Evolutionary conservation across 30 jellyfish, hydroid and myxozoan species (phyloP).

Genomic region (Cassiopea andromeda): DNA sequence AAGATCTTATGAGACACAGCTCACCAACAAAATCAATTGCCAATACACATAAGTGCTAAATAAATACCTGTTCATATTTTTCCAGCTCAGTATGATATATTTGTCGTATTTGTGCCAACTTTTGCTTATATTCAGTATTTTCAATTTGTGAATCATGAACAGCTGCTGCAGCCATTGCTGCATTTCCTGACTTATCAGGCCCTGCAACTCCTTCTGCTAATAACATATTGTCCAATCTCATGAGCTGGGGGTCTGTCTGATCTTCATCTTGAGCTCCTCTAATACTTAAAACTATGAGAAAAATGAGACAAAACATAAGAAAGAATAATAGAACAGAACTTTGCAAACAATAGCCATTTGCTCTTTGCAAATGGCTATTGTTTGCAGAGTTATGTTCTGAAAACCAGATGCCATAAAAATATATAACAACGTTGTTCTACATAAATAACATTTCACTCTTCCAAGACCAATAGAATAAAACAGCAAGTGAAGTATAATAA

Average conservation of each 20-base stretch:
- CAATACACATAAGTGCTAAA: neutral
- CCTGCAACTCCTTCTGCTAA: constrained; percentile 99
- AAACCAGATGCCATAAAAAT: too few relatives aligned
- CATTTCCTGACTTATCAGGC: constrained; percentile 85
- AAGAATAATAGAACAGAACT: neutral
- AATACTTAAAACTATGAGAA: constrained; percentile 69
- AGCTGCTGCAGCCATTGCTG: constrained; percentile 94
- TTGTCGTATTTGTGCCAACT: constrained; percentile 94
- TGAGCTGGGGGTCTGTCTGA: constrained; percentile 94
- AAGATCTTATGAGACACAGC: too few relatives aligned
- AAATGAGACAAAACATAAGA: neutral
- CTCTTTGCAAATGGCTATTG: too few relatives aligned
- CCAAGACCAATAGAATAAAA: too few relatives aligned
- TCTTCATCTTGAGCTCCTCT: constrained; percentile 94
- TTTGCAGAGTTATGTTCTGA: too few relatives aligned
- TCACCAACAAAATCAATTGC: too few relatives aligned
- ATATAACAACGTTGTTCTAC: too few relatives aligned
- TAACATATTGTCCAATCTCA: constrained; percentile 94
- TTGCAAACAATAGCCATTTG: too few relatives aligned
- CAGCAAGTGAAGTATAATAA: too few relatives aligned
- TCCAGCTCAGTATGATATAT: constrained; percentile 96
- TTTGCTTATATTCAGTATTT: constrained; percentile 88
- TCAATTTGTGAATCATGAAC: constrained; percentile 97
- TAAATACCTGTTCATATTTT: constrained; percentile 94
- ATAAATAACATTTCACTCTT: too few relatives aligned